These are phyloP conservation scores for Spheniscus humboldti DNA, from an alignment of 2,797 vertebrate species.

Conservation along the genomic window DNA sequence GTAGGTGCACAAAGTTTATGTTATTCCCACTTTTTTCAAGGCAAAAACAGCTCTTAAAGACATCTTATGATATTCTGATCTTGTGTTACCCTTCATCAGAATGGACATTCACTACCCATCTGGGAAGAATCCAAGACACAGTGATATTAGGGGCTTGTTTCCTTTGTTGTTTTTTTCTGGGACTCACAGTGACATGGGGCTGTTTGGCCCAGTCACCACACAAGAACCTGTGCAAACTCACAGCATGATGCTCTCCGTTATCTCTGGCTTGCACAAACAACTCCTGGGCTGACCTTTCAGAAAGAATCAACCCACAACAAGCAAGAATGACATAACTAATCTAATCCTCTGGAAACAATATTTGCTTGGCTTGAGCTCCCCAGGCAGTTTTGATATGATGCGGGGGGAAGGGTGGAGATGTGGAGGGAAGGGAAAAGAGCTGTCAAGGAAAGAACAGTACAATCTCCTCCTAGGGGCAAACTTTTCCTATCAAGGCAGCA, in stretches of 20 bases:
- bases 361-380: not conserved
- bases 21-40: not conserved
- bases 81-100: not conserved
- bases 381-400: not conserved
- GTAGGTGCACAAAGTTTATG: not conserved
- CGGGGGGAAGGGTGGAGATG: not conserved
- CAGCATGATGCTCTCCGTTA: not conserved
- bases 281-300: not conserved
- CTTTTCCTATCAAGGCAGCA: not conserved
- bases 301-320: not conserved
- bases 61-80: fast-evolving
- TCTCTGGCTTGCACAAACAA: slow-evolving; percentile 23
- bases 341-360: not conserved
- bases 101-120: not conserved
- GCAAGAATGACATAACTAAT: not conserved
- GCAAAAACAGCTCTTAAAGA: not conserved
- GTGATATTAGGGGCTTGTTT: not conserved
- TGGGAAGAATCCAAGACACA: fast-evolving
- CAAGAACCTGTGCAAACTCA: not conserved
- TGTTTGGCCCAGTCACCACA: not conserved
- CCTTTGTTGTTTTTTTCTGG: not conserved
- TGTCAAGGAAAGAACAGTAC: not conserved
- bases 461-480: not conserved
- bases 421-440: not conserved
- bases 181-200: not conserved